Base-by-base conservation (phyloP, 2,113 vertebrate genomes). In the Embiotoca jacksoni region DNA sequence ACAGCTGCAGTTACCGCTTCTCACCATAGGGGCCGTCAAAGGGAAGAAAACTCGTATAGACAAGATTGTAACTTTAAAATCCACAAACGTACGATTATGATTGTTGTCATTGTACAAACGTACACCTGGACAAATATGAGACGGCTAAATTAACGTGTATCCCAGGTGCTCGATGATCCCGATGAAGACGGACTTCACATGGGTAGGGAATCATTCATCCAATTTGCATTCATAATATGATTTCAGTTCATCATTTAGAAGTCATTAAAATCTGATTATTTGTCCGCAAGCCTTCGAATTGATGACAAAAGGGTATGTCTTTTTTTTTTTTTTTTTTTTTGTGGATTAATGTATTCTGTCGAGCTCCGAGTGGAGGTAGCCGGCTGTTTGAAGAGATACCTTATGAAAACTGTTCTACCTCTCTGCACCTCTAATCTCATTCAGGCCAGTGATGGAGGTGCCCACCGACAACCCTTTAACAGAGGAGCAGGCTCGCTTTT, bases 161-260 rank as follows among this genome's bases (percentile, higher is more conserved):
- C 91, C n/a, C 89, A 99, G 98, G 98, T 99, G 76, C 94, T 99
- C 41, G 97, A 99, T 91, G 98, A 99, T 85, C 96, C 97, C 15
- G 92, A 94, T 77, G 98, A 98, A 90, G 98, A 99, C 89, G 97
- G 97, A 88, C 94, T 99, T 65, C 97, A 99, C 78, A 96, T 99
- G 96, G 97, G 98, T 99, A 92, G 60, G 94, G 5, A 46, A 30
- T 39, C 52, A 16, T 10, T 78, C 35, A 44, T 39, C 31, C 23
- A 36, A 58, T 65, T 36, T 52, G 2, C 33, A 31, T 30, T 1
- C 3, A 11, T 30, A 35, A 1, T 52, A 8, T n/a, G 15, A 31
- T 64, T 6, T 68, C 8, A 58, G 0, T 14, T 8, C 4, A 32
- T 50, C 41, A 0, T 8, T 1, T 30, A 8, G 2, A 5, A n/a